Conservation (phyloP, 1,140 invertebrate species). For the Dysdera silvatica region DNA sequence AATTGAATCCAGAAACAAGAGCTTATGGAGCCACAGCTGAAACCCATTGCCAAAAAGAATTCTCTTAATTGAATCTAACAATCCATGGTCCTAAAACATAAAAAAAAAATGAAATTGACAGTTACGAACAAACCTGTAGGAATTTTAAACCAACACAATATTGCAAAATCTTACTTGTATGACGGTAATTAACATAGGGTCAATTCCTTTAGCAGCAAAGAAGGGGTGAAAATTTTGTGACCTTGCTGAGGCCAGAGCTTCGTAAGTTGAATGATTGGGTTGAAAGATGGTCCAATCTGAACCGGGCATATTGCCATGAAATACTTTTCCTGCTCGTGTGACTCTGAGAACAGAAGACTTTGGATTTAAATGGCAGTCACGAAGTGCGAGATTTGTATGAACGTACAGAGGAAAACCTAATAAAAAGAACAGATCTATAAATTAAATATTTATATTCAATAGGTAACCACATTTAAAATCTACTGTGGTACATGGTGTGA, state of each 20-base stretch:
- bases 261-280: constrained; percentile 85
- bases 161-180: constrained; percentile 51
- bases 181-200: constrained; percentile 65
- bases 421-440: too few relatives aligned
- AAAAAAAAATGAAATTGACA: not conserved
- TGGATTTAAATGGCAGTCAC: constrained; percentile 80
- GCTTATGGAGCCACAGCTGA: constrained; percentile 84
- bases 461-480: too few relatives aligned
- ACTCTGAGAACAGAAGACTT: constrained; percentile 79
- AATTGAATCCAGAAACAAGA: constrained; percentile 85
- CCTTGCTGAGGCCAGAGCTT: constrained; percentile 71
- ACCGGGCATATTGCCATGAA: constrained; percentile 72
- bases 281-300: constrained; percentile 92
- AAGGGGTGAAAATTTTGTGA: constrained; percentile 29
- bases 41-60: constrained; percentile 85
- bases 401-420: constrained; percentile 79
- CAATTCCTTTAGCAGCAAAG: constrained; percentile 34
- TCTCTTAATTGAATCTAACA: constrained; percentile 78
- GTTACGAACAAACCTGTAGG: too few relatives aligned
- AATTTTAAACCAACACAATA: not conserved
- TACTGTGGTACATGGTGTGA: too few relatives aligned
- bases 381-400: constrained; percentile 79
- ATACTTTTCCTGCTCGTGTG: constrained; percentile 79
- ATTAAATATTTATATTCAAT: too few relatives aligned
- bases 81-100: constrained; percentile 71